These are phyloP conservation scores for Rhagophthalmus giganteus DNA, from an alignment of 2,888 invertebrate species.

Conservation along the genomic window DNA sequence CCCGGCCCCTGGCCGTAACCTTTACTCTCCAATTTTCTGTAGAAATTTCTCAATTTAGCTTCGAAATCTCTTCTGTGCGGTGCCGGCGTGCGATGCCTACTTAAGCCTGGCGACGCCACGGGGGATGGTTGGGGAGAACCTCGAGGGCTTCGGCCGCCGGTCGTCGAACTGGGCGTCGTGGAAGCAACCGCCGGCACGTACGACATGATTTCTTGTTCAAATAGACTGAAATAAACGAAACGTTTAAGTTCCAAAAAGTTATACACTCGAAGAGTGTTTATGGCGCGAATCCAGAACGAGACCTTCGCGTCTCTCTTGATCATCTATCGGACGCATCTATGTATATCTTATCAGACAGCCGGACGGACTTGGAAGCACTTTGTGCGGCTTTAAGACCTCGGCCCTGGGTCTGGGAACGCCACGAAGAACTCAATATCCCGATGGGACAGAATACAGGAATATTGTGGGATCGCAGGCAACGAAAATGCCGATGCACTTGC, in stretches of 20 bases:
- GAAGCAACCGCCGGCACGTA: slow-evolving; percentile 77
- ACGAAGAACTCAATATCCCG: no score
- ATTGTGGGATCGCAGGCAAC: no score
- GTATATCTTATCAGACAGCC: no score
- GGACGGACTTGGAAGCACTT: no score
- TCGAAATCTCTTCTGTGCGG: slow-evolving; percentile 93
- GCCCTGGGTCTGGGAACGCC: no score
- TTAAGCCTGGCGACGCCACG: slow-evolving; percentile 78
- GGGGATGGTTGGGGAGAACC: slow-evolving; percentile 71
- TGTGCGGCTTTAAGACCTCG: no score
- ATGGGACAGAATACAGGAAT: no score
- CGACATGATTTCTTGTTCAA: slow-evolving; percentile 98
- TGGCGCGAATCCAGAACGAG: no score
- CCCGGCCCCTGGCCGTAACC: slow-evolving; percentile 97
- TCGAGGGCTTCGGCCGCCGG: slow-evolving; percentile 59
- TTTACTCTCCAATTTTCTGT: slow-evolving; percentile 91
- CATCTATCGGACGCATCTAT: no score
- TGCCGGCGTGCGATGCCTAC: slow-evolving; percentile 80
- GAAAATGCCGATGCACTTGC: no score
- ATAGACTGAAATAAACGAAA: slow-evolving; percentile 73
- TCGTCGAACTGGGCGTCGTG: slow-evolving; percentile 43
- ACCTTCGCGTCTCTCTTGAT: no score
- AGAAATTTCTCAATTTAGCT: slow-evolving; percentile 91
- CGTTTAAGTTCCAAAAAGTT: neutral
- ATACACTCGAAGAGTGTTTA: no score